A percentile compares a stretch with the other conserved stretches of the same genome.
Evolutionary conservation across 2,888 invertebrate genomes (phyloP).

Genomic region (Aporophyla lueneburgensis): DNA sequence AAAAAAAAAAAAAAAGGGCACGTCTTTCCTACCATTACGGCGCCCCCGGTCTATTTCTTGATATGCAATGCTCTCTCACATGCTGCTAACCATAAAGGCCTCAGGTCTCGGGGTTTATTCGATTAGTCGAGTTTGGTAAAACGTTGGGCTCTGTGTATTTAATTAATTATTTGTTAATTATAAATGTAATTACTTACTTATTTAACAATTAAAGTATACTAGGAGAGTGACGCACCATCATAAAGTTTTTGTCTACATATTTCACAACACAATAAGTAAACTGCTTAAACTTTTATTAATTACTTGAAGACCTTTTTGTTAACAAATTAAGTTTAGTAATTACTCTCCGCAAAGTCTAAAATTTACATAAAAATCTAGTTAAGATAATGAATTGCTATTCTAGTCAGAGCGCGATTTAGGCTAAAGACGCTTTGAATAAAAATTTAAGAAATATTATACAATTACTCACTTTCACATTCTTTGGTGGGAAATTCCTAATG

Average conservation of each 20-base stretch:
- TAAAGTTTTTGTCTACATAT: background rate
- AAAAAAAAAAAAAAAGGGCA: too few species aligned
- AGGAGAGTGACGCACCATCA: background rate
- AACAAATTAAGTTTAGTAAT: slow-evolving; percentile 14
- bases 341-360: slow-evolving; percentile 1
- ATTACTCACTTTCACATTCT: background rate
- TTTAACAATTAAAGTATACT: background rate
- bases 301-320: background rate
- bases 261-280: background rate
- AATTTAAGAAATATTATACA: background rate
- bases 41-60: too few species aligned
- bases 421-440: background rate
- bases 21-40: too few species aligned
- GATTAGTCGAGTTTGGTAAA: too few species aligned
- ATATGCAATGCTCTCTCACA: too few species aligned
- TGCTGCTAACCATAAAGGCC: too few species aligned
- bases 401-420: background rate
- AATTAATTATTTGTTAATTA: background rate
- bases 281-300: background rate
- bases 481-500: background rate
- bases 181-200: background rate
- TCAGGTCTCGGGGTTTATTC: too few species aligned
- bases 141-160: too few species aligned
- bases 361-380: slow-evolving; percentile 1
- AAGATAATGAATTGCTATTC: slow-evolving; percentile 11